Percentiles rank a stretch among this genome's conserved stretches.
These are phyloP conservation scores for Meganola albula DNA, from an alignment of 2,888 invertebrate genomes.

Conservation along the genomic window DNA sequence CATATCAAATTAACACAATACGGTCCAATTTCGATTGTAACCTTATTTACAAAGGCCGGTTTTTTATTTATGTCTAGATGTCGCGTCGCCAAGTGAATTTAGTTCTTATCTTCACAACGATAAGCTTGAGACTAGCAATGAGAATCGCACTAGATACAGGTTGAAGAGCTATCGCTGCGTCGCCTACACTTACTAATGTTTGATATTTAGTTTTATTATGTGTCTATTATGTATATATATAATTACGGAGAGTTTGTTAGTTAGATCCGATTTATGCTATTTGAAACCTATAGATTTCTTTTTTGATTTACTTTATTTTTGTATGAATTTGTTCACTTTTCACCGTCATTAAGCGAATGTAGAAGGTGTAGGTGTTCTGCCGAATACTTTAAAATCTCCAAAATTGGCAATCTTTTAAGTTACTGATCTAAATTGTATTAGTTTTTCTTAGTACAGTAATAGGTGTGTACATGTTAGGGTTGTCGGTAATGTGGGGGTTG, in stretches of 20 bases:
- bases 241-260: background rate
- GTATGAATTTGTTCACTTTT: constrained; percentile 28
- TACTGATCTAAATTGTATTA: no score
- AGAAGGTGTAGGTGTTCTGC: no score
- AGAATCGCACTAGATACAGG: constrained; percentile 9
- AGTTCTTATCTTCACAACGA: background rate
- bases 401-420: no score
- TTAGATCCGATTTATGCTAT: background rate
- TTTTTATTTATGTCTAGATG: constrained; percentile 2
- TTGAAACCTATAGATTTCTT: constrained; percentile 3
- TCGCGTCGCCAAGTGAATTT: constrained; percentile 9
- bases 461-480: constrained; percentile 6
- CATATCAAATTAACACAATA: no score
- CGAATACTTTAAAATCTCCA: no score
- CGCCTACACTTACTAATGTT: constrained; percentile 12
- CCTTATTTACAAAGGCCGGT: constrained; percentile 6
- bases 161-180: constrained; percentile 41
- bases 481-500: constrained; percentile 5
- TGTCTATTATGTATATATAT: background rate
- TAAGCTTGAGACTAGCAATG: background rate
- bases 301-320: constrained; percentile 24
- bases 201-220: constrained; percentile 17
- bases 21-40: constrained; percentile 31
- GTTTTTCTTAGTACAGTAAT: no score
- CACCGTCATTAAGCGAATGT: constrained; percentile 27